Evolutionary conservation across 1,140 invertebrate genomes (phyloP), one percentile per base, ranked within the genome.

Genomic region (Lordiphosa mommai): DNA sequence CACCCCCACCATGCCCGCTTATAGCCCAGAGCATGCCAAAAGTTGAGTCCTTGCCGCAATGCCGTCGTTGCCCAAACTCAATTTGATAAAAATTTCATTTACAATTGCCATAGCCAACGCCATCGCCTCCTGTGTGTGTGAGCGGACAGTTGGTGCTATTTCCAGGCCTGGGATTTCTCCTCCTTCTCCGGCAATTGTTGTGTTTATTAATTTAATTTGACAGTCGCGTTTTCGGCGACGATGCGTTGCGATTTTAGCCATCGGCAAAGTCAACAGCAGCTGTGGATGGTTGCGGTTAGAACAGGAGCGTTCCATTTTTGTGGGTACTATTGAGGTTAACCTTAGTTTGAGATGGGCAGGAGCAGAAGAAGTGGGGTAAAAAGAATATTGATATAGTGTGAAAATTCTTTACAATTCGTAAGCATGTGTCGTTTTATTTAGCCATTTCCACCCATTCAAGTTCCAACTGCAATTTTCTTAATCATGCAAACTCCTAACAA

Each of bases 161-260:
- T 48, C 32, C 44, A 27, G 44, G 27, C 20, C 16, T 40, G 29
- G 7, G 33, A 17, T 51, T 29, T 27, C 17, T 27, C 44, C 9
- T 51, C 65, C 37, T 44, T 40, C 67, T 32, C 59, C 56, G 72
- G 51, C 76, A 72, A 82, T 82, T 82, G 77, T 82, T 82, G 77
- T 82, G 77, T 82, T 82, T 82, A 82, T 82, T 82, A 82, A 82
- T 82, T 82, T 82, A 77, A 82, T 84, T 82, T 84, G 77, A 72
- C 63, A 77, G 72, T 84, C 77, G 77, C 77, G 52, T 57, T 56
- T 40, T 43, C 10, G 40, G 40, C 40, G 12, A 74, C 73, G 73
- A 55, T 66, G 53, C 64, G 53, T 58, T 32, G 34, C 46, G 34
- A 29, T 23, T 60, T 27, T 46, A 23, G 71, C 76, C 71, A 52